A percentile compares a stretch with the other conserved stretches of the same genome.
These are phyloP conservation scores for Notarius quadriscutis DNA, from an alignment of 2,113 vertebrate species.

Conservation along the genomic window DNA sequence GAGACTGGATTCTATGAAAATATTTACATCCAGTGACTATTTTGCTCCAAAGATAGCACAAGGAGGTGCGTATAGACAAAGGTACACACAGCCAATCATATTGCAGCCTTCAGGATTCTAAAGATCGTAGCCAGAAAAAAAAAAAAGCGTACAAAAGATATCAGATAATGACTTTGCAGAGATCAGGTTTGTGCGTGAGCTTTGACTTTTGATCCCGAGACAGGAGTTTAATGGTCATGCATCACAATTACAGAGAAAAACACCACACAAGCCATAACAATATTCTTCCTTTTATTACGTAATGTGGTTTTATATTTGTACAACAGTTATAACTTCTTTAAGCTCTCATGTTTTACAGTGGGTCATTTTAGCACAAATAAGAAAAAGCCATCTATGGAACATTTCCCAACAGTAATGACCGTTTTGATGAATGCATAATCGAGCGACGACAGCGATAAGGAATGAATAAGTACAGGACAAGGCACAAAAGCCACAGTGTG, in stretches of 20 bases:
- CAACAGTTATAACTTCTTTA: not conserved
- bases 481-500: constrained; percentile 32
- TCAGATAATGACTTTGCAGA: not conserved
- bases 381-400: not conserved
- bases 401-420: not conserved
- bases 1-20: not conserved
- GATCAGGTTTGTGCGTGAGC: not conserved
- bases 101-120: not conserved
- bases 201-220: not conserved
- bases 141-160: not conserved
- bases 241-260: not conserved
- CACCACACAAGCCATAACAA: not conserved
- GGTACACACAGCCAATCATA: not conserved
- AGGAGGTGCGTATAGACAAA: not conserved
- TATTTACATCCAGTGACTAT: not conserved
- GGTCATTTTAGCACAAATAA: not conserved
- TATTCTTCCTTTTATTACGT: constrained; percentile 28
- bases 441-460: not conserved
- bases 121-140: not conserved
- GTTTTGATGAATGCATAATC: not conserved
- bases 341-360: not conserved
- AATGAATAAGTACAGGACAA: constrained; percentile 1
- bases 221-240: not conserved
- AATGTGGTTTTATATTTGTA: not conserved
- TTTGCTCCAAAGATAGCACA: too few relatives aligned